phyloP scores from a whole-genome alignment of 1,140 invertebrate species.

The Drosophila ambigua region DNA sequence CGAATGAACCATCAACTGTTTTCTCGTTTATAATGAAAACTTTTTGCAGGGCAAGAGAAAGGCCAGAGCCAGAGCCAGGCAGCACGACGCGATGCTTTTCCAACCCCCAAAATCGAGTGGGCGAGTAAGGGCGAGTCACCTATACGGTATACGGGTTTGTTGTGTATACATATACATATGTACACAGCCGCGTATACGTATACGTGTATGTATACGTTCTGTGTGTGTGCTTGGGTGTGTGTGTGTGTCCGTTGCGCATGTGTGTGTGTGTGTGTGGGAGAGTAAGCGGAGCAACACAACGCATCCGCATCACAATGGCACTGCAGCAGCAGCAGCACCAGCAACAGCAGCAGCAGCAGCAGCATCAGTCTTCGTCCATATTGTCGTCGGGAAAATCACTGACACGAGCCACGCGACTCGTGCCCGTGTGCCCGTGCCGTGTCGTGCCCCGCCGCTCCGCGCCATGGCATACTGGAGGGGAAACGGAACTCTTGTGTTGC shows the following conservation, averaged over 20 bases:
- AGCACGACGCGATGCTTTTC: slow-evolving; percentile 53
- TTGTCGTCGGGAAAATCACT: slow-evolving; percentile 57
- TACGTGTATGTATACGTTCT: slow-evolving; percentile 8
- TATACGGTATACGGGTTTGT: slow-evolving; percentile 27
- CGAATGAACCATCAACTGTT: slow-evolving; percentile 81
- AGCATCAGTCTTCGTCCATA: slow-evolving; percentile 34
- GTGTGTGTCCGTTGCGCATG: slow-evolving; percentile 25
- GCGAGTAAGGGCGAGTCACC: slow-evolving; percentile 52
- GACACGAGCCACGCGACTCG: slow-evolving; percentile 71
- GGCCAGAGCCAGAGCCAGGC: slow-evolving; percentile 33
- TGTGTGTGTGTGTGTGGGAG: slow-evolving; percentile 25
- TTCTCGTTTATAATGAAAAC: slow-evolving; percentile 82
- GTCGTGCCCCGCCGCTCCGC: too few relatives aligned
- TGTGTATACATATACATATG: slow-evolving; percentile 12
- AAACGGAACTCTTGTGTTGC: too few relatives aligned
- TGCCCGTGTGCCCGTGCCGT: slow-evolving; percentile 3
- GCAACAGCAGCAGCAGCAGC: slow-evolving; percentile 10
- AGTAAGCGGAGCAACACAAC: slow-evolving; percentile 10
- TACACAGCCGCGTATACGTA: slow-evolving; percentile 11
- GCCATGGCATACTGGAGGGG: neutral
- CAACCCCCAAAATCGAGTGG: slow-evolving; percentile 67
- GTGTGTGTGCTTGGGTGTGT: slow-evolving; percentile 3
- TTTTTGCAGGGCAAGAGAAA: slow-evolving; percentile 63
- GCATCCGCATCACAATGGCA: slow-evolving; percentile 36
- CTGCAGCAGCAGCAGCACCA: slow-evolving; percentile 30